A percentile compares a stretch with the other conserved stretches of the same genome.
Conservation (phyloP, 2,113 vertebrate genomes). For the Dunckerocampus dactyliophorus region DNA sequence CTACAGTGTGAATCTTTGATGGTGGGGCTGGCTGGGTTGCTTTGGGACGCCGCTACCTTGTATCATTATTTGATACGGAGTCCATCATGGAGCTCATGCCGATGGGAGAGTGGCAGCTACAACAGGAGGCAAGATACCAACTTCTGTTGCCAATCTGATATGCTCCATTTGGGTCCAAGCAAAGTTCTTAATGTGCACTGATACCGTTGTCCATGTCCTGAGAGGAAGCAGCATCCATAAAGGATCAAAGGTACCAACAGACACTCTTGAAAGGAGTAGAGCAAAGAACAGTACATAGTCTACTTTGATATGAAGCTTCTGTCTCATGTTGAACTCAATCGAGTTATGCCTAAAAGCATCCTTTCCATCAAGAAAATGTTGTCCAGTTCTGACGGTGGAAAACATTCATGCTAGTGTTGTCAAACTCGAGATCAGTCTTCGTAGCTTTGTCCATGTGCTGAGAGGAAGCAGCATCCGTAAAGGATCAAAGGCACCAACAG, state of each 20-base stretch:
- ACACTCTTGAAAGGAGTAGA: too few species aligned
- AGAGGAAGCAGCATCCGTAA: constrained; percentile 1
- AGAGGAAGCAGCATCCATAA: constrained; percentile 1
- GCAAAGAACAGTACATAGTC: too few species aligned
- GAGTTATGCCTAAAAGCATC: too few species aligned
- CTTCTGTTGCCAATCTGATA: constrained; percentile 35
- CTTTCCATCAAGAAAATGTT: too few species aligned
- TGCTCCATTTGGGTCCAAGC: constrained; percentile 30
- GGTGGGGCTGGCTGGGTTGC: neutral
- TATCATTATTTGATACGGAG: constrained; percentile 35
- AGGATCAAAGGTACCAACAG: too few species aligned
- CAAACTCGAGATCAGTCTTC: too few species aligned
- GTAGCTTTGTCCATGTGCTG: constrained; percentile 3
- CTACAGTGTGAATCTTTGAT: constrained; percentile 17
- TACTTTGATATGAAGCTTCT: too few species aligned
- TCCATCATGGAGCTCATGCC: constrained; percentile 33
- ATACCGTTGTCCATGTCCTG: constrained; percentile 13
- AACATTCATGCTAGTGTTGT: too few species aligned
- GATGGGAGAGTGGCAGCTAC: constrained; percentile 45
- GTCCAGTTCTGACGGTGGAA: too few species aligned
- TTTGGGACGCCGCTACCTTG: constrained; percentile 20
- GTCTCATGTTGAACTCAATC: too few species aligned
- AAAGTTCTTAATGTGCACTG: constrained; percentile 31
- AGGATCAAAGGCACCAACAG: too few species aligned
- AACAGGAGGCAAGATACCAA: constrained; percentile 26